A percentile compares a stretch with the other conserved stretches of the same genome.
Conservation (phyloP, 1,140 invertebrate species). For the Sycophila sp. region DNA sequence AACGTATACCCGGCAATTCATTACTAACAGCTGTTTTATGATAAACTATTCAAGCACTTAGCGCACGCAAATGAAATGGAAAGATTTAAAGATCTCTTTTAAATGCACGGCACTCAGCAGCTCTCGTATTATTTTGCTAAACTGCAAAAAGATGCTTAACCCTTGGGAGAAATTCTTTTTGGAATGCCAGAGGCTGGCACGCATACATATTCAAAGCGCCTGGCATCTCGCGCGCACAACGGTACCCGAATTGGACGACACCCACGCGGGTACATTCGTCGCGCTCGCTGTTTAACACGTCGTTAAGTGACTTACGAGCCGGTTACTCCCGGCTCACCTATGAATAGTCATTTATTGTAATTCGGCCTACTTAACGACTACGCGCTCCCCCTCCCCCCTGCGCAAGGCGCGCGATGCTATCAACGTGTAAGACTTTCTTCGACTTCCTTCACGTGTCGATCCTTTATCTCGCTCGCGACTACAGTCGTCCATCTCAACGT, state of each 20-base stretch:
- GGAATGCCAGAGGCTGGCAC: not conserved
- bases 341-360: slow-evolving; percentile 40
- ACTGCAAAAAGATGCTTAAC: not conserved
- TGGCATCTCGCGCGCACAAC: slow-evolving; percentile 1
- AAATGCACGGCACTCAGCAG: too few relatives aligned
- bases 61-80: too few relatives aligned
- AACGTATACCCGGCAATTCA: too few relatives aligned
- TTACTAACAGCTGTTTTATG: too few relatives aligned
- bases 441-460: slow-evolving; percentile 22
- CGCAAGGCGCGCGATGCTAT: not conserved
- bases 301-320: slow-evolving; percentile 24
- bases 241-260: slow-evolving; percentile 28
- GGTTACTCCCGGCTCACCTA: not conserved
- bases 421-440: slow-evolving; percentile 1
- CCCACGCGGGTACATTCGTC: slow-evolving; percentile 20
- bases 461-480: slow-evolving; percentile 9
- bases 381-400: not conserved
- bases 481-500: not conserved
- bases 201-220: not conserved
- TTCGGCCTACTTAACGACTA: slow-evolving; percentile 30
- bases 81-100: too few relatives aligned
- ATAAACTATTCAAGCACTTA: too few relatives aligned
- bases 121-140: not conserved
- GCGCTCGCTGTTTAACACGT: slow-evolving; percentile 23
- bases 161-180: not conserved